These are phyloP conservation scores for Nothoprocta pentlandii DNA, from an alignment of 2,113 vertebrate genomes.

Conservation along the genomic window DNA sequence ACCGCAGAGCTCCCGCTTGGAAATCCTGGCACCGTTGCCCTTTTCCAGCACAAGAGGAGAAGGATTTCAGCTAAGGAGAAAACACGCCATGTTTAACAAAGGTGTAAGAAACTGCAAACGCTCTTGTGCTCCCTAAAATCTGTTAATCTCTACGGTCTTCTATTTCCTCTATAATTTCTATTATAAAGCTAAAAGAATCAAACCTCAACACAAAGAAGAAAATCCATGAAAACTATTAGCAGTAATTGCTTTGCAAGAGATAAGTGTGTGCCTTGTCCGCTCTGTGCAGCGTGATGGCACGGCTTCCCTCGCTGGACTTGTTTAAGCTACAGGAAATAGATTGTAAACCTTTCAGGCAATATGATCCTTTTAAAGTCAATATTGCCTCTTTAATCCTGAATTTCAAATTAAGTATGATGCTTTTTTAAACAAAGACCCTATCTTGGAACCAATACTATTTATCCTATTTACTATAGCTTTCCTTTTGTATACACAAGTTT, in stretches of 20 bases:
- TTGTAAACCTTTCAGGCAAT: conserved; percentile 5
- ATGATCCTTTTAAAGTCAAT: conserved; percentile 6
- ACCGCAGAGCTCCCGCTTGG: not conserved
- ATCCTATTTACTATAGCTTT: not conserved
- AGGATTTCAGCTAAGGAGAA: not conserved
- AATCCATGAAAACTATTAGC: not conserved
- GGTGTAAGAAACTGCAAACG: not conserved
- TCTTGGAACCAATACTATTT: not conserved
- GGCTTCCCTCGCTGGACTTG: not conserved
- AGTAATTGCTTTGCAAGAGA: conserved; percentile 2
- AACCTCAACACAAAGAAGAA: not conserved
- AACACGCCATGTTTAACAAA: not conserved
- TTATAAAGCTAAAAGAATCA: not conserved
- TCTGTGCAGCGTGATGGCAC: not conserved
- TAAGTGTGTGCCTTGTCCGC: not conserved
- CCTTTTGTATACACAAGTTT: not conserved
- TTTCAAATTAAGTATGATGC: conserved; percentile 24
- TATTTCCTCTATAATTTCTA: not conserved
- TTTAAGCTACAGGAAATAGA: conserved; percentile 3
- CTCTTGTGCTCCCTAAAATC: not conserved
- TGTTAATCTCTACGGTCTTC: not conserved
- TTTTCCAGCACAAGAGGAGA: not conserved
- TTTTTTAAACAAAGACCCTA: not conserved
- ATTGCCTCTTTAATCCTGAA: not conserved
- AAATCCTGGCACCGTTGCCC: not conserved